Conservation (phyloP, 1,140 invertebrate species). For the Cyphomyrmex costatus region DNA sequence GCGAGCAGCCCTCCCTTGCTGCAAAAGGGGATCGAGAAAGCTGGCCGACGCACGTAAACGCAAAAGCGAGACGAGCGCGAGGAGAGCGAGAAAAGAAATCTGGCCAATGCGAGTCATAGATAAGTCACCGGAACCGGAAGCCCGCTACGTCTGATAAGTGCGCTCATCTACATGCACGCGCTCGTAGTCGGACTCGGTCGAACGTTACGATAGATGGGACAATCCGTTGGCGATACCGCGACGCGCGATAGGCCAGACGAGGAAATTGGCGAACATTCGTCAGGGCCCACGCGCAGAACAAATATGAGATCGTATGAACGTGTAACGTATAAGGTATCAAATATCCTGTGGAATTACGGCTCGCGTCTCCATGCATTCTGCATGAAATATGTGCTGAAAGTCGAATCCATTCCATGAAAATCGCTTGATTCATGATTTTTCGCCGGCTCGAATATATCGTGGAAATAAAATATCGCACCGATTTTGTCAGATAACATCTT, state of each 20-base stretch:
- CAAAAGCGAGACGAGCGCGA: not conserved
- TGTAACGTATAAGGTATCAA: conserved; percentile 38
- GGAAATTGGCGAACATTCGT: conserved; percentile 64
- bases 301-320: conserved; percentile 37
- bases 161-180: conserved; percentile 22
- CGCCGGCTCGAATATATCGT: not conserved
- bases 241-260: conserved; percentile 38
- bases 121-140: conserved; percentile 68
- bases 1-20: conserved; percentile 37
- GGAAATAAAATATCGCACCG: not conserved
- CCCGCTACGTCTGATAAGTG: conserved; percentile 50
- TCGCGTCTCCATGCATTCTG: not conserved
- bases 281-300: conserved; percentile 40
- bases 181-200: conserved; percentile 25
- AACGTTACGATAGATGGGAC: conserved; percentile 53
- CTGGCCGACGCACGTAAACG: conserved; percentile 37
- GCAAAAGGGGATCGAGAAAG: conserved; percentile 41
- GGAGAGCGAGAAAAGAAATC: conserved; percentile 40
- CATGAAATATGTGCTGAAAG: conserved; percentile 34
- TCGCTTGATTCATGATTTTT: conserved; percentile 35
- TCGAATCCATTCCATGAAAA: conserved; percentile 7
- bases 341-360: conserved; percentile 25
- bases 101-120: conserved; percentile 51
- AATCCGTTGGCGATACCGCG: conserved; percentile 52
- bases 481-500: not conserved